These are phyloP conservation scores for Meandrina meandrites DNA, from an alignment of 92 coral and sea anemone genomes.

Conservation along the genomic window DNA sequence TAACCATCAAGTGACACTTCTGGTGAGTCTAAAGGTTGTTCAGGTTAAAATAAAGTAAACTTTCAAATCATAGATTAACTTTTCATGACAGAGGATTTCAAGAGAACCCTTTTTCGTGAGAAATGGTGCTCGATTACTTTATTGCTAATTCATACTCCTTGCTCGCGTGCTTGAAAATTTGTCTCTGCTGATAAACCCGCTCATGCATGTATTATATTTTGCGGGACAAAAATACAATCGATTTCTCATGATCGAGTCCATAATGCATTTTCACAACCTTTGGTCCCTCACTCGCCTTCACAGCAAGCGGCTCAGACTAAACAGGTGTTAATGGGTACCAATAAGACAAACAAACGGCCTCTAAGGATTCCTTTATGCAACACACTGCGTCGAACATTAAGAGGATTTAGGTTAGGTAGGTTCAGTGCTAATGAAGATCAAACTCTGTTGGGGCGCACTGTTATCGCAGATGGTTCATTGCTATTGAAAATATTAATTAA, in stretches of 20 bases:
- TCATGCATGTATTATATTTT: background rate
- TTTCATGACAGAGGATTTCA: background rate
- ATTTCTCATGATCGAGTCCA: background rate
- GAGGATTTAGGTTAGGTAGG: background rate
- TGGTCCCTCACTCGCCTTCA: background rate
- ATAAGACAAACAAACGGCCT: background rate
- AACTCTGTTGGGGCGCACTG: background rate
- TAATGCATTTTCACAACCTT: background rate
- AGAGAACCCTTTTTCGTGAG: background rate
- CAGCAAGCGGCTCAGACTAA: background rate
- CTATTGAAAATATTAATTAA: background rate
- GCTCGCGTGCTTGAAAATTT: background rate
- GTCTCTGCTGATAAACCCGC: background rate
- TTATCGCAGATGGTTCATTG: conserved; percentile 17
- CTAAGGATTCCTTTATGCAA: background rate
- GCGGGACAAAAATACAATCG: background rate
- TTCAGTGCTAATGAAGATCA: background rate
- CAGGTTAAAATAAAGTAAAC: no score
- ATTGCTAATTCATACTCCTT: background rate
- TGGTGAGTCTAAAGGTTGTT: no score
- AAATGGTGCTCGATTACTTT: background rate
- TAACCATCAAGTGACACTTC: background rate
- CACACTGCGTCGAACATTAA: background rate
- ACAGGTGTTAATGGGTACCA: background rate
- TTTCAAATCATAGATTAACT: no score